These are phyloP conservation scores for Trichomalopsis sarcophagae DNA, from an alignment of 1,140 invertebrate genomes.

Conservation along the genomic window DNA sequence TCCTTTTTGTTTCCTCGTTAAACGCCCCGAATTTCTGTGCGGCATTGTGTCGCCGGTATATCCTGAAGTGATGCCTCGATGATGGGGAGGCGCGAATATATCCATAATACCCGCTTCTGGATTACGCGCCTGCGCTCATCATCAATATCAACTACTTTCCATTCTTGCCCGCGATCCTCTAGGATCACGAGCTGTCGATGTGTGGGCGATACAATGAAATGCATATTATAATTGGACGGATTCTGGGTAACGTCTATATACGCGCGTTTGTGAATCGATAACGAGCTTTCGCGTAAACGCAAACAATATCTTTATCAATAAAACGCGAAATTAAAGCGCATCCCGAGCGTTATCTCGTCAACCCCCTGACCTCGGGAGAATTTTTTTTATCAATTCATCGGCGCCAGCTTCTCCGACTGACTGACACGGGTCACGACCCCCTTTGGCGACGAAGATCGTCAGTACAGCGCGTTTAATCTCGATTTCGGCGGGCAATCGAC, in stretches of 20 bases:
- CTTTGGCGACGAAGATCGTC: conserved; percentile 24
- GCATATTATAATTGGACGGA: conserved; percentile 6
- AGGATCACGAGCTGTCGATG: conserved; percentile 1
- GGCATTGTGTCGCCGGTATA: conserved; percentile 8
- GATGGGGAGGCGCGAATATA: neutral
- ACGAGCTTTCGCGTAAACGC: too few species aligned
- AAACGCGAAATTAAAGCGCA: conserved; percentile 6
- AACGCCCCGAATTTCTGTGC: conserved; percentile 20
- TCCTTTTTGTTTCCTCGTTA: conserved; percentile 48
- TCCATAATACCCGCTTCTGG: conserved; percentile 26
- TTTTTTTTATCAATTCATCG: conserved; percentile 45
- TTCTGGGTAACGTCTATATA: neutral
- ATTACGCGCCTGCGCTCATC: conserved; percentile 21
- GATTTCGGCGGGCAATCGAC: conserved; percentile 42
- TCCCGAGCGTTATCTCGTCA: conserved; percentile 40
- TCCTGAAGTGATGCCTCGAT: conserved; percentile 12
- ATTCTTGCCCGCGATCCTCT: conserved; percentile 3
- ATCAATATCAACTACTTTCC: conserved; percentile 42
- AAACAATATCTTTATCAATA: neutral
- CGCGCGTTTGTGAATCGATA: neutral
- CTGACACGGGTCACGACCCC: conserved; percentile 20
- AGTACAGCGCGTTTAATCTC: conserved; percentile 41
- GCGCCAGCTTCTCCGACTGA: neutral
- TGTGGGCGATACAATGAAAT: conserved; percentile 9
- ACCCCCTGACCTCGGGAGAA: conserved; percentile 1